These are phyloP conservation scores for Physeter macrocephalus DNA, from an alignment of 2,113 vertebrate genomes.

Conservation along the genomic window DNA sequence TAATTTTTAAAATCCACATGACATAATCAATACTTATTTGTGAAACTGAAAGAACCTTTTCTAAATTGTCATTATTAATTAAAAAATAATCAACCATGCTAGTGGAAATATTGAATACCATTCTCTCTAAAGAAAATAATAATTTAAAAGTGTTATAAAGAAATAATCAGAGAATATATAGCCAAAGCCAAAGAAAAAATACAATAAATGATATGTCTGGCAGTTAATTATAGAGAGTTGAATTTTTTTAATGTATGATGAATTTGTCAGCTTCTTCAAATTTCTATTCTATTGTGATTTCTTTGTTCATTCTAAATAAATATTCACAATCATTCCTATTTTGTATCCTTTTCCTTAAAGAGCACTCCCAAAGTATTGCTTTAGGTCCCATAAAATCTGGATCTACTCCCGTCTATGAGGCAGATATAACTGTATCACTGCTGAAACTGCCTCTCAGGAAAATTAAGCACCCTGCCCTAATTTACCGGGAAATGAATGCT, in stretches of 20 bases:
- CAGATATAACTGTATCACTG: neutral
- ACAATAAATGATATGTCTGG: neutral
- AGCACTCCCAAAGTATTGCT: neutral
- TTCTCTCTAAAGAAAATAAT: neutral
- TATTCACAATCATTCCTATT: neutral
- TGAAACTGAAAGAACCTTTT: neutral
- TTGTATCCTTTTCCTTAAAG: neutral
- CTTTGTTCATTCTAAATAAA: neutral
- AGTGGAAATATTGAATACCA: neutral
- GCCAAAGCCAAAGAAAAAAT: neutral
- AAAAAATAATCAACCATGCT: neutral
- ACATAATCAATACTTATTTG: neutral
- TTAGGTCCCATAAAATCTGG: neutral
- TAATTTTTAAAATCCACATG: neutral
- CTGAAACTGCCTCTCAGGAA: neutral
- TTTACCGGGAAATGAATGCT: neutral
- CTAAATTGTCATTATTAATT: neutral
- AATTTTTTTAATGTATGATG: neutral
- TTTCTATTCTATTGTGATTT: neutral
- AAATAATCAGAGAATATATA: neutral
- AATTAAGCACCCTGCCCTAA: neutral
- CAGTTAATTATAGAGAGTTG: neutral
- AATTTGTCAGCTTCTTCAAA: neutral
- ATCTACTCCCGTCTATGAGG: neutral
- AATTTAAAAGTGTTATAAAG: neutral